phyloP scores from a whole-genome alignment of 1,140 invertebrate genomes.

The Pseudomyrmex pallidus region DNA sequence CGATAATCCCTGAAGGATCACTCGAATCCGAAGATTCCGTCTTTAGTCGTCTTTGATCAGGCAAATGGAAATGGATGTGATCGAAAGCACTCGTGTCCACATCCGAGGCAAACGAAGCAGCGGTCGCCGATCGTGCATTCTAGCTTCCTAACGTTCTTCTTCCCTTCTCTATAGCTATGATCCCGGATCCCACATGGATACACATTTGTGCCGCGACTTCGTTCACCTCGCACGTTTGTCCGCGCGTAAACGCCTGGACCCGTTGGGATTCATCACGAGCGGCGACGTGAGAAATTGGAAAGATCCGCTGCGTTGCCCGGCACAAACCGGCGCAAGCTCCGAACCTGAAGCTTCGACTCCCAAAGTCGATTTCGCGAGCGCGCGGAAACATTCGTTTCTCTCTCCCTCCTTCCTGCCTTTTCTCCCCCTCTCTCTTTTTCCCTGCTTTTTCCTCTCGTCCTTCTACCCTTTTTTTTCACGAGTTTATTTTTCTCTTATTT shows the following conservation, averaged over 20 bases:
- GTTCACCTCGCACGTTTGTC: neutral
- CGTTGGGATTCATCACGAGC: neutral
- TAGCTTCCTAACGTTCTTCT: neutral
- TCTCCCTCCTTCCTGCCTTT: neutral
- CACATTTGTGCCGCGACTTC: neutral
- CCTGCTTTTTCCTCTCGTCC: slow-evolving; percentile 2
- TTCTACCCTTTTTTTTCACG: neutral
- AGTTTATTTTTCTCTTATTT: neutral
- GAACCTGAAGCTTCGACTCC: slow-evolving; percentile 25
- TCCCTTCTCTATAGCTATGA: neutral
- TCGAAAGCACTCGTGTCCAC: neutral
- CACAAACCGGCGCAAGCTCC: slow-evolving; percentile 33
- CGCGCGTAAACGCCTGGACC: neutral
- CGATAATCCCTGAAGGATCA: neutral
- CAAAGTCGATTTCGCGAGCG: slow-evolving; percentile 48
- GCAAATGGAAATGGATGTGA: neutral
- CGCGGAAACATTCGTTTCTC: slow-evolving; percentile 32
- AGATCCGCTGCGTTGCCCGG: slow-evolving; percentile 13
- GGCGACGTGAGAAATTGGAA: slow-evolving; percentile 33
- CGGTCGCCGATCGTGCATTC: neutral
- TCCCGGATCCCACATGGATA: too few relatives aligned
- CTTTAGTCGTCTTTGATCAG: neutral
- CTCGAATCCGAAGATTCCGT: neutral
- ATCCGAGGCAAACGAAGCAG: neutral
- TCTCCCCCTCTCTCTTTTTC: neutral